Evolutionary conservation across 2,797 vertebrate genomes (phyloP).

Genomic region (Intellagama lesueurii): DNA sequence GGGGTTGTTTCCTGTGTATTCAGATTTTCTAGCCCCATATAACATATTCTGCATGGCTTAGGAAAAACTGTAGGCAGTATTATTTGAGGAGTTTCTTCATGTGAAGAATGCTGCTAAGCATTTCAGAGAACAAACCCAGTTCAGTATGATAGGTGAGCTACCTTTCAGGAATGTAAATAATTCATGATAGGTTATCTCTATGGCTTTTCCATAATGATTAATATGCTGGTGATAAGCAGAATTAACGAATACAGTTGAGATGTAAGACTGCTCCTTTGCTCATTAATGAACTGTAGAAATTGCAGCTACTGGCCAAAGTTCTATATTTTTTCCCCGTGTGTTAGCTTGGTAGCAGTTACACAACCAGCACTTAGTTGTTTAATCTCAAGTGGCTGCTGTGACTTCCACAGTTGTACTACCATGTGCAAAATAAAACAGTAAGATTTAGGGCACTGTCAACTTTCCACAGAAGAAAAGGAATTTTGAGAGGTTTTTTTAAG

Average conservation of each 20-base stretch:
- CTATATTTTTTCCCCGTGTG: too few species aligned
- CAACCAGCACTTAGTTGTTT: too few species aligned
- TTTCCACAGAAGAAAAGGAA: too few species aligned
- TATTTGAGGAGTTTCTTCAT: not conserved
- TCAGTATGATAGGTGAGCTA: not conserved
- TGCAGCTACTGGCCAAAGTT: not conserved
- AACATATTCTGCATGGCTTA: not conserved
- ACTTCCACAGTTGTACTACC: too few species aligned
- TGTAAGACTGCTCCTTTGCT: not conserved
- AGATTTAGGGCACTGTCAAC: not conserved
- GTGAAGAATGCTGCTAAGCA: not conserved
- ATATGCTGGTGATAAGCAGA: not conserved
- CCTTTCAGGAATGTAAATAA: not conserved
- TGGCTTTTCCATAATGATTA: not conserved
- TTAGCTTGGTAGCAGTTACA: too few species aligned
- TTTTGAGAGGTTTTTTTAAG: not conserved
- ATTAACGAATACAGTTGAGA: not conserved
- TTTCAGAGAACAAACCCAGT: not conserved
- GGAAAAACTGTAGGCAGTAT: not conserved
- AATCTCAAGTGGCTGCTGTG: too few species aligned
- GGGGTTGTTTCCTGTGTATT: not conserved
- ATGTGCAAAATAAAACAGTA: too few species aligned
- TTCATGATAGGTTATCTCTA: not conserved
- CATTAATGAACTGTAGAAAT: not conserved
- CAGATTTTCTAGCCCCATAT: too few species aligned